Conservation (phyloP, 2,113 vertebrate species). For the Pachycephala philippinensis region DNA sequence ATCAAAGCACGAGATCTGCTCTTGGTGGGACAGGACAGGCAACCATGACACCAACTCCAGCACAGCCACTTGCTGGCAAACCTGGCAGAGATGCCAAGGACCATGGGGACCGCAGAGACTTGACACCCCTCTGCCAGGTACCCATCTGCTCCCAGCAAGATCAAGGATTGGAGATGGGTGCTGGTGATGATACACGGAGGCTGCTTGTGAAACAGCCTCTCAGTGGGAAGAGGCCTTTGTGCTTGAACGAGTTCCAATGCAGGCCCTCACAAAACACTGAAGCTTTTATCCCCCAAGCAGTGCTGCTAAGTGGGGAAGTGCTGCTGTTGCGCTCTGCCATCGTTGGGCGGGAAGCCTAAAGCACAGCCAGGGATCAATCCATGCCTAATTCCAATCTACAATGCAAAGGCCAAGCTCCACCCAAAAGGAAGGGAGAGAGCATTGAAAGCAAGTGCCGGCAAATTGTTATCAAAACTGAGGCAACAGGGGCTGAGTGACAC, state of each 20-base stretch:
- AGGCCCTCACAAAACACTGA: background rate
- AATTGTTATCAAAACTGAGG: background rate
- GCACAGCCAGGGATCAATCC: background rate
- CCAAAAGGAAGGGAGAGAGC: background rate
- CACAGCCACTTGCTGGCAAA: background rate
- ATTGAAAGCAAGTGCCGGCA: background rate
- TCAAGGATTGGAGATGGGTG: background rate
- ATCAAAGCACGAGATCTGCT: background rate
- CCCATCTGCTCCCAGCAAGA: background rate
- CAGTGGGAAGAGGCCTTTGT: background rate
- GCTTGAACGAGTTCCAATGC: background rate
- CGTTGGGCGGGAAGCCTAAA: accelerated
- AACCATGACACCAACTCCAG: background rate
- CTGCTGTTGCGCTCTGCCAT: background rate
- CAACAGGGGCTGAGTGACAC: background rate
- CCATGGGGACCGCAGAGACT: background rate
- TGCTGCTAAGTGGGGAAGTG: background rate
- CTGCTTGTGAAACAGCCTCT: background rate
- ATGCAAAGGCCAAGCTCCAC: background rate
- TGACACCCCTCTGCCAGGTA: background rate
- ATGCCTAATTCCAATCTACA: background rate
- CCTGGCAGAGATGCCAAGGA: background rate
- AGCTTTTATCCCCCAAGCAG: background rate
- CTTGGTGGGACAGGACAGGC: background rate
- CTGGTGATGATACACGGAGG: background rate